These are phyloP conservation scores for Hipparchia sbordonii DNA, from an alignment of 2,888 invertebrate species.

Conservation along the genomic window DNA sequence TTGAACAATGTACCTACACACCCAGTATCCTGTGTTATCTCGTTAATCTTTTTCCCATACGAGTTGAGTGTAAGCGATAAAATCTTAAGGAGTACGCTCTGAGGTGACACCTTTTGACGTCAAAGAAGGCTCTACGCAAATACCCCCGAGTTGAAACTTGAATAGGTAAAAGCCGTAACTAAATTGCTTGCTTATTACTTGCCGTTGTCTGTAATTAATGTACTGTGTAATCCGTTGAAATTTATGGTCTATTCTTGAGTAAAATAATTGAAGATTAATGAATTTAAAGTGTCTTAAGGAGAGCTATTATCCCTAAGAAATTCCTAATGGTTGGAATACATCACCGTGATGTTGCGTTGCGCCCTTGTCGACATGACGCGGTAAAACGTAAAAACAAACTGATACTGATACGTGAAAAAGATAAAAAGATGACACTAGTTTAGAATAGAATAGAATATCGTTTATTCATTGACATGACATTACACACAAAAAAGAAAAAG, in stretches of 20 bases:
- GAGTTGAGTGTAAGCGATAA: constrained; percentile 35
- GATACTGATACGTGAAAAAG: too few species aligned
- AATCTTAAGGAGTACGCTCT: constrained; percentile 37
- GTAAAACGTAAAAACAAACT: too few species aligned
- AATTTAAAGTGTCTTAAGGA: neutral
- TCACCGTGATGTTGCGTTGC: too few species aligned
- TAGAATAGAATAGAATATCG: too few species aligned
- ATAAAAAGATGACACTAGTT: too few species aligned
- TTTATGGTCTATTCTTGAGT: neutral
- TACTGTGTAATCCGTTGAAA: neutral
- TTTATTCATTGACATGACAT: too few species aligned
- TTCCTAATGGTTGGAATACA: too few species aligned
- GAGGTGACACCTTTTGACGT: constrained; percentile 43
- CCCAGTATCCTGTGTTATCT: constrained; percentile 14
- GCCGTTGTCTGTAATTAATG: constrained; percentile 30
- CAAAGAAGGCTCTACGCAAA: constrained; percentile 43
- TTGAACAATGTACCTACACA: neutral
- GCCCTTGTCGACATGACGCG: too few species aligned
- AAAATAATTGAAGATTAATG: neutral
- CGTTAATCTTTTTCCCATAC: constrained; percentile 27
- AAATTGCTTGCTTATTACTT: constrained; percentile 41
- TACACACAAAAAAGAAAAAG: too few species aligned
- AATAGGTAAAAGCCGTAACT: constrained; percentile 35
- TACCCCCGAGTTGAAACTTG: constrained; percentile 43
- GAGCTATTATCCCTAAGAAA: neutral